Evolutionary conservation across 2,113 vertebrate genomes (phyloP), one percentile per base, ranked within the genome.

Genomic region (Ivindomyrus marchei): DNA sequence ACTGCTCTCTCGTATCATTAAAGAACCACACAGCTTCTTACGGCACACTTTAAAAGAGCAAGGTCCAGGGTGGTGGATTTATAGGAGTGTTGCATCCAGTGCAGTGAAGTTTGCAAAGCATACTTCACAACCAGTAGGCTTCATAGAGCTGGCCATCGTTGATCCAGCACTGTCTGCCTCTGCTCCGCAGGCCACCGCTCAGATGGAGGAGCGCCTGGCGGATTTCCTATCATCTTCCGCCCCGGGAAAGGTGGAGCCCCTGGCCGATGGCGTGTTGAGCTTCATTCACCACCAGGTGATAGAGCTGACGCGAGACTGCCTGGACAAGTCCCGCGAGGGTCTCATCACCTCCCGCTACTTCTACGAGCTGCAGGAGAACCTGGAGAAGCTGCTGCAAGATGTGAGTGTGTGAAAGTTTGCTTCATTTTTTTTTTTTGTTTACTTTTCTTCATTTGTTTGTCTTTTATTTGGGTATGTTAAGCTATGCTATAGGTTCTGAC

Each of bases 231-330:
- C 95, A 91, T 96, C 96, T 50, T 97, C 97, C 50, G 95, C 96
- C 91, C 97, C 97, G 1, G 98, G 98, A 62, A 97, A 95, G 0
- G 97, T 97, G 87, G 94, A 97, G 94, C 98, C 97, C 70, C 95
- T 99, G 95, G 98, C 97, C 0, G 98, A 99, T 88, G 98, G 98
- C 85, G 96, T 98, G 90, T 96, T 99, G 90, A 99, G 97, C 95
- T 99, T 99, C 95, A 98, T 99, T 94, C 97, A 98, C 94, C 98
- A 99, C 91, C 98, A 99, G 95, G 97, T 99, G 93, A 97, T 98
- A 49, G 98, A 99, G 93, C 96, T 99, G 96, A 97, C 97, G 92
- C 95, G 98, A 91, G 98, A 99, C 95, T 99, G 98, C 93, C 96
- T 99, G 94, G 96, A 97, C 93, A 99, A 99, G 92, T 98, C 97